These are phyloP conservation scores for Rousettus madagascariensis DNA, from an alignment of 2,797 vertebrate genomes.

Conservation along the genomic window DNA sequence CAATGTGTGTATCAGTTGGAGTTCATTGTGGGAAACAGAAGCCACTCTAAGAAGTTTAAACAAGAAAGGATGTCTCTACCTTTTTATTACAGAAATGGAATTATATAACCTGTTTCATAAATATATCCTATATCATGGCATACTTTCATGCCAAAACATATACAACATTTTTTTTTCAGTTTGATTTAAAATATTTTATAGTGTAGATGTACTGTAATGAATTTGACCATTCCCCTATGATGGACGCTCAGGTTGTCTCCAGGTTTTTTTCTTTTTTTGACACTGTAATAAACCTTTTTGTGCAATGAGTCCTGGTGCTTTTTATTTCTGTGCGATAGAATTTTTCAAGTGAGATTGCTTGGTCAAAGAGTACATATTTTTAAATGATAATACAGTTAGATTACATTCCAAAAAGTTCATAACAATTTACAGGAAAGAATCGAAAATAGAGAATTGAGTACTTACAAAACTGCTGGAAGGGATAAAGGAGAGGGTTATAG, in stretches of 20 bases:
- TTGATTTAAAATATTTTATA: neutral
- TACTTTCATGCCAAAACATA: neutral
- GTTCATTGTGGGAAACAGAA: slow-evolving; percentile 7
- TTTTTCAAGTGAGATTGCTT: slow-evolving; percentile 23
- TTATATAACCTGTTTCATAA: neutral
- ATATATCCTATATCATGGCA: neutral
- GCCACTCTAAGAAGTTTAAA: slow-evolving; percentile 10
- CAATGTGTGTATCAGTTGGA: neutral
- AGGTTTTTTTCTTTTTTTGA: neutral
- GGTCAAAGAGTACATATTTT: neutral
- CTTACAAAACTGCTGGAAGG: neutral
- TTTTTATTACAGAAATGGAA: slow-evolving; percentile 19
- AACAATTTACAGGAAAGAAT: neutral
- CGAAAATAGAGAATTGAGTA: neutral
- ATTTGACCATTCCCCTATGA: neutral
- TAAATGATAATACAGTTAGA: neutral
- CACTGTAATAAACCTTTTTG: neutral
- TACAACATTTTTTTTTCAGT: neutral
- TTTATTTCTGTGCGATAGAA: neutral
- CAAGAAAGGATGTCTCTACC: neutral
- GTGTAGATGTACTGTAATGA: neutral
- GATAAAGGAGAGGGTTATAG: neutral
- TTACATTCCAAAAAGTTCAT: neutral
- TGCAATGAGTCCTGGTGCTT: neutral
- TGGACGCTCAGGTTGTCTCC: neutral